These are phyloP conservation scores for Arrhopalites spinosus DNA, from an alignment of 2,888 invertebrate species.

Conservation along the genomic window DNA sequence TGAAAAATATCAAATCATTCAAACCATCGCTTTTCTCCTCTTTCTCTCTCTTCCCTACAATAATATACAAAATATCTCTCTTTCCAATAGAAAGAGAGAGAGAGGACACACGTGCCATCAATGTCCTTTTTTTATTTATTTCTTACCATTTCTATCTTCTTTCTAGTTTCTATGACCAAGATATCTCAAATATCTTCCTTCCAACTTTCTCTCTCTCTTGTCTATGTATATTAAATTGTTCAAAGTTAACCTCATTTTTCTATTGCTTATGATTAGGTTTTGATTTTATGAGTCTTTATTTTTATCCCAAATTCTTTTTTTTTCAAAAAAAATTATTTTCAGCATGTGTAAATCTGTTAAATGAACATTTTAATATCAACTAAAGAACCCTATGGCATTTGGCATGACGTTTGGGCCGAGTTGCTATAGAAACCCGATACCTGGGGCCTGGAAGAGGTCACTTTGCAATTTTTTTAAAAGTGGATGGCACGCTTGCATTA, in stretches of 20 bases:
- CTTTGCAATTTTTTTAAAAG: too few species aligned
- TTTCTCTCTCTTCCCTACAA: too few species aligned
- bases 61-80: background rate
- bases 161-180: constrained; percentile 15
- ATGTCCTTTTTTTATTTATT: constrained; percentile 25
- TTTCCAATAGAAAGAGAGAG: background rate
- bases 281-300: too few species aligned
- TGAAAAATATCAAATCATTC: constrained; percentile 45
- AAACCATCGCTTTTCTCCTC: constrained; percentile 13
- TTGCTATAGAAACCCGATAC: too few species aligned
- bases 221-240: background rate
- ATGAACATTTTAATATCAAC: too few species aligned
- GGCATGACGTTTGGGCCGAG: too few species aligned
- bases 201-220: background rate
- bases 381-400: too few species aligned
- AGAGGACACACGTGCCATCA: constrained; percentile 13
- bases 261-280: background rate
- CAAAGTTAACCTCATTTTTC: background rate
- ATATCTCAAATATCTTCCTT: constrained; percentile 23
- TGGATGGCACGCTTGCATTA: too few species aligned
- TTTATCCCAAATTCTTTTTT: background rate
- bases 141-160: constrained; percentile 23
- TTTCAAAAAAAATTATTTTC: too few species aligned
- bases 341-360: background rate
- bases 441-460: too few species aligned